Base-by-base conservation (phyloP, 2,113 vertebrate genomes). In the Barnardius zonarius region DNA sequence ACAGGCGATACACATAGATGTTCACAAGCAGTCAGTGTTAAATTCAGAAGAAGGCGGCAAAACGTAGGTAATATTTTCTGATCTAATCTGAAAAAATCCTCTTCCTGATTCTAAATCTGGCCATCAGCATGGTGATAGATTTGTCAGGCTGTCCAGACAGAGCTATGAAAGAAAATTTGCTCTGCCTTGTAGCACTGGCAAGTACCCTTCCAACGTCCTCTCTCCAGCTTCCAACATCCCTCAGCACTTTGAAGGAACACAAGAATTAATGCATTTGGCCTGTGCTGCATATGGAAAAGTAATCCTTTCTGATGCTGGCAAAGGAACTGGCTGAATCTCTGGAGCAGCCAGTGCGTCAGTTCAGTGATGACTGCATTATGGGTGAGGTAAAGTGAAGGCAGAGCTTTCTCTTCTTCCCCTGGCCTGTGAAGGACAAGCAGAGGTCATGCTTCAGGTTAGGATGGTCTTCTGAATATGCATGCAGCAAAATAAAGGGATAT, bases 191-290 rank as follows among this genome's bases (percentile, higher is more conserved):
- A 66, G 17, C 35, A 37, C 33, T 28, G 37, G 18, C 66, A 63
- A 66, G 37, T 93, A 83, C 27, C 77, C 74, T 95, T 92, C 77
- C 57, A 89, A 35, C 0, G 41, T 73, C 83, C 86, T 87, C n/a
- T 61, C 61, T 73, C 55, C 6, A 2, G 80, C 66, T 93, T 30
- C 64, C 0, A 5, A 62, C 80, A 94, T 20, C 43, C 55, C 51
- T 95, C 44, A 75, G 73, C 55, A 83, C 43, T 84, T 77, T 62
- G 57, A 87, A 76, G 30, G 44, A 69, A 44, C 2, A 1, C 24
- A 55, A 78, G 30, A 82, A 89, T 87, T 91, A 85, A 89, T 92
- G 89, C 11, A 51, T 78, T 95, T 95, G 89, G 70, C 74, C 70
- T 31, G 52, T 37, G n/a, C 11, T 24, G 49, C 7, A 0, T 75